Evolutionary conservation across 2,888 invertebrate genomes (phyloP), one percentile per base, ranked within the genome.

Genomic region (Bombyx huttoni): DNA sequence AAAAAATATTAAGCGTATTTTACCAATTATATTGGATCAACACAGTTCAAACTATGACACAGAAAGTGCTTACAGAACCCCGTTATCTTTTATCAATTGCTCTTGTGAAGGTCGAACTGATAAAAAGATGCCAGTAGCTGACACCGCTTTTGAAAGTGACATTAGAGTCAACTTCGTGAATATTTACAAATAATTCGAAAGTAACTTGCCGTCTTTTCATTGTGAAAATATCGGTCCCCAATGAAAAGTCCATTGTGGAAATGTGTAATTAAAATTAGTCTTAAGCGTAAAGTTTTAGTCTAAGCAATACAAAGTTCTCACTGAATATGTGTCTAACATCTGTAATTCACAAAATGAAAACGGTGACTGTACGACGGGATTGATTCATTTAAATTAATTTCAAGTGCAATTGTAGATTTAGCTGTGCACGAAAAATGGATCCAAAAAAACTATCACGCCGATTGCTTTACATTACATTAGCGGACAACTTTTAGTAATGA

Each of bases 81-180:
- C 69, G 78, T 81, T 87, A 86, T 87, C 85, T 82, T 73, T 85
- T 88, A 86, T 86, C 87, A 85, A 83, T 78, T 82, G 79, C 80
- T 84, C 83, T 79, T 75, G 78, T 67, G 81, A 87, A 86, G 87
- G 88, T 82, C 84, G 74, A 58, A 51, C 66, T 77, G 86, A 87
- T 87, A 81, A 78, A 40, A 60, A 63, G 58, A 64, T 65, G 61
- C 53, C 62, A 59, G 64, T 66, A 61, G 58, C 63, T 57, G 56
- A 49, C 54, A 56, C 50, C 40, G 51, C 49, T 34, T 54, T 50
- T n/a, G 40, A 34, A 10, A 13, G n/a, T 48, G 33, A 13, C 47
- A 47, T 49, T 49, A 48, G 48, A 12, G 12, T 40, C 12, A 8
- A 12, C 12, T 40, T 40, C 40, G 7, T 12, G 40, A 40, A 40